A percentile compares a stretch with the other conserved stretches of the same genome.
Conservation (phyloP, 2,797 vertebrate genomes). For the Chelidonichthys spinosus region DNA sequence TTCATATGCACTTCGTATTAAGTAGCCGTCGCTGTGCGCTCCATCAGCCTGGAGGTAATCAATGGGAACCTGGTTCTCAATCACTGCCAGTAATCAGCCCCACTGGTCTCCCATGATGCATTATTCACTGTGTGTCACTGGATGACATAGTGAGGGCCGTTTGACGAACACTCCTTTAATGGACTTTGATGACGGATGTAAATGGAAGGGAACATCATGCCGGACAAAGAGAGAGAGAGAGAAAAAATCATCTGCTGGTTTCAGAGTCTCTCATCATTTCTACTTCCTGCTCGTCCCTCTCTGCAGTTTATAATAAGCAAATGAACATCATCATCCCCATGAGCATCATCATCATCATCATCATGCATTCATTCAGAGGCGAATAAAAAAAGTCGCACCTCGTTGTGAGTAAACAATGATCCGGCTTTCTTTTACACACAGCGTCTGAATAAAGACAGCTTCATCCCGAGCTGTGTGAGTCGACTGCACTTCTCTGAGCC, state of each 20-base stretch:
- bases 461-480: constrained; percentile 41
- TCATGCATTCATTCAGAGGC: constrained; percentile 9
- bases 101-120: constrained; percentile 44
- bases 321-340: constrained; percentile 26
- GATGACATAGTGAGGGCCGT: constrained; percentile 36
- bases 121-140: constrained; percentile 60
- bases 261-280: constrained; percentile 19
- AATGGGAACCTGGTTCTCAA: constrained; percentile 65
- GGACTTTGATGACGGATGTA: constrained; percentile 60
- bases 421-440: constrained; percentile 25
- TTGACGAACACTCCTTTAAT: constrained; percentile 66
- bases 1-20: not conserved
- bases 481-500: constrained; percentile 35
- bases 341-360: constrained; percentile 28
- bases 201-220: constrained; percentile 44
- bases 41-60: constrained; percentile 60
- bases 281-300: not conserved
- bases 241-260: not conserved
- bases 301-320: constrained; percentile 21
- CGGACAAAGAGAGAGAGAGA: constrained; percentile 23
- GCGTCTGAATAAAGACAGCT: constrained; percentile 32
- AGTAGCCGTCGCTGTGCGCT: constrained; percentile 27
- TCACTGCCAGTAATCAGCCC: constrained; percentile 64
- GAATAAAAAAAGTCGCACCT: constrained; percentile 19
- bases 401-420: constrained; percentile 29